Percentiles rank a stretch among this genome's conserved stretches.
These are phyloP conservation scores for Cavia aperea DNA, from an alignment of 2,113 vertebrate genomes.

Conservation along the genomic window DNA sequence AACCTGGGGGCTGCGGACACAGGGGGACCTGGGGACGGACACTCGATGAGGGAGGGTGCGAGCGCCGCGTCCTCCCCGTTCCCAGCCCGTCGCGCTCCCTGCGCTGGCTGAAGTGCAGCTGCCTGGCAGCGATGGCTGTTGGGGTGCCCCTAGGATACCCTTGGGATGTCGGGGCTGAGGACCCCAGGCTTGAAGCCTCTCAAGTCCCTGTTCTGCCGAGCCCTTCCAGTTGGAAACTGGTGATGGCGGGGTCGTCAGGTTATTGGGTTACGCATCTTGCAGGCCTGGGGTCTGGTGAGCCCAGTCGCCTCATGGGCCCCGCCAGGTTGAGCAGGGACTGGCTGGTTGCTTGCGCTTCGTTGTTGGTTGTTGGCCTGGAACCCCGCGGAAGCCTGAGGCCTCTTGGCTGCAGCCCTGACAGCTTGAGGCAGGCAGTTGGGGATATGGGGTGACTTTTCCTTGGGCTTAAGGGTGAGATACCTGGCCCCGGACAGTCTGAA, in stretches of 20 bases:
- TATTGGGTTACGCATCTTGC: not conserved
- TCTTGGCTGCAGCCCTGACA: not conserved
- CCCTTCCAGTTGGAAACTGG: not conserved
- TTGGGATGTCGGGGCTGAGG: not conserved
- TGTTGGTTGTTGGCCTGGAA: not conserved
- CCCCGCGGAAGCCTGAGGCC: not conserved
- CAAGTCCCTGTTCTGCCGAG: not conserved
- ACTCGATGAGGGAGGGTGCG: not conserved
- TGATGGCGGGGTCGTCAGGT: not conserved
- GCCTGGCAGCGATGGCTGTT: not conserved
- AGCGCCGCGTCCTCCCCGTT: constrained; percentile 24
- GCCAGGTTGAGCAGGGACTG: not conserved
- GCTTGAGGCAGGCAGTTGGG: not conserved
- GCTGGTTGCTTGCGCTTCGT: accelerated
- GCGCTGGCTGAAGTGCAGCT: not conserved
- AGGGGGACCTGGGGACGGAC: constrained; percentile 41
- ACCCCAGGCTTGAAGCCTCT: not conserved
- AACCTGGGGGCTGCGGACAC: not conserved
- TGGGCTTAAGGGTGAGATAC: not conserved
- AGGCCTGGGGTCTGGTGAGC: not conserved
- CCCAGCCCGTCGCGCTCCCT: not conserved
- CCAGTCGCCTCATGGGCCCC: too few species aligned
- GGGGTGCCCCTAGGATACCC: not conserved
- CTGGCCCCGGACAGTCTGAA: not conserved
- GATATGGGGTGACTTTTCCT: not conserved